Base-by-base conservation (phyloP, 2,888 invertebrate species). In the Tachina grossa region DNA sequence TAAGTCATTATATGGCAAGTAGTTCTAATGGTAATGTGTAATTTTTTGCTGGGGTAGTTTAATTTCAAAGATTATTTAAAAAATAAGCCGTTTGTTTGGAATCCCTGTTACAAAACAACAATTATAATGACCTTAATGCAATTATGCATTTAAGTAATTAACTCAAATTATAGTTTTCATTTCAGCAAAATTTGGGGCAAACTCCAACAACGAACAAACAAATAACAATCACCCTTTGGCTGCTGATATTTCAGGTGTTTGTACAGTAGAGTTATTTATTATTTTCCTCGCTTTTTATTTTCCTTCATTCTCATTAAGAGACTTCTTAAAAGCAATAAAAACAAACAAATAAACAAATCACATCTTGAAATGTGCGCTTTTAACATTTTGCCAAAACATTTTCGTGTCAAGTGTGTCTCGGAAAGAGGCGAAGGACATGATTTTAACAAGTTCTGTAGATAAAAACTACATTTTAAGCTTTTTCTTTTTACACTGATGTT, bases 381-480 rank as follows among this genome's bases (percentile, higher is more conserved):
- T 19, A 14, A 53, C 22, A n/a, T 49, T 51, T 61, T 59, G 6
- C 41, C 14, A 14, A 59, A 49, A 79, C 59, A 47, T 77, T 82
- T 84, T 69, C 53, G 65, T 87, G 86, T 87, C 87, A 87, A 87
- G 87, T 87, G 83, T 87, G 79, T 85, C 47, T 77, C 85, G 80
- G 80, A 85, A 87, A 85, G 84, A 83, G 85, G 87, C 83, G 75
- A 85, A 85, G 87, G 87, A 87, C 84, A 87, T 72, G 71, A 72
- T 84, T 80, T 84, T 53, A 66, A 22, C 19, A 47, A 39, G 66
- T 81, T 68, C 19, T 83, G 65, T 59, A 57, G 55, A 59, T 76
- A 57, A 57, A 80, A 78, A 72, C 72, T 80, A 74, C 57, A 66
- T 66, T 65, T 80, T 66, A 74, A 74, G 49, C 66, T 66, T 41